Percentiles rank a stretch among this genome's conserved stretches.
These are phyloP conservation scores for Motacilla alba DNA, from an alignment of 2,113 vertebrate species.

Conservation along the genomic window DNA sequence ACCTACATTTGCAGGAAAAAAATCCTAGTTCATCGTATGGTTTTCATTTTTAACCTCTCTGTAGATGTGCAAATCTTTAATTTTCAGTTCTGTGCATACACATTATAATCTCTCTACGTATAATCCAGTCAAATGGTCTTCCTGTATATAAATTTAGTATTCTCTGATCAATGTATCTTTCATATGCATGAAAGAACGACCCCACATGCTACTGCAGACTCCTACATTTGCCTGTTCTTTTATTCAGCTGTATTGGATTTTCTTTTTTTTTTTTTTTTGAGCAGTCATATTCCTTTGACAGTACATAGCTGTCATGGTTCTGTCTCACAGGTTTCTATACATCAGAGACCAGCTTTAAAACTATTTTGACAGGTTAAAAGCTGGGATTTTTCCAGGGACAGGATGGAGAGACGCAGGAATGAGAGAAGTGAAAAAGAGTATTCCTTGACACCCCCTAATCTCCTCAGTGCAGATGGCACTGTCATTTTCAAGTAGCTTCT, in stretches of 20 bases:
- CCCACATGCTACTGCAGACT: not conserved
- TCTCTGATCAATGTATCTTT: not conserved
- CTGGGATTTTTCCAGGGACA: slow-evolving; percentile 50
- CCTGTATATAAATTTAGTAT: not conserved
- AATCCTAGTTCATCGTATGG: not conserved
- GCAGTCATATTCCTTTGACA: not conserved
- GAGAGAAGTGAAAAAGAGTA: slow-evolving; percentile 29
- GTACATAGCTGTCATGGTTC: not conserved
- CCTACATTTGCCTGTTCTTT: not conserved
- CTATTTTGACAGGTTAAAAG: slow-evolving; percentile 50
- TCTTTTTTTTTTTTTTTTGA: not conserved
- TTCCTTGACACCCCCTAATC: slow-evolving; percentile 58
- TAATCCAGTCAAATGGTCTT: not conserved
- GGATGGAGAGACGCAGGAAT: slow-evolving; percentile 18
- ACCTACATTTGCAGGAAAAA: not conserved
- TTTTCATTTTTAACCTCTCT: not conserved
- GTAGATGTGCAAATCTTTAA: not conserved
- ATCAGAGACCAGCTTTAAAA: slow-evolving; percentile 37
- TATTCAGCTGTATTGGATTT: not conserved
- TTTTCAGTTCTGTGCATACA: not conserved
- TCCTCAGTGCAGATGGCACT: slow-evolving; percentile 42
- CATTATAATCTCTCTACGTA: not conserved
- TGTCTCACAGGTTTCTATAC: slow-evolving; percentile 46
- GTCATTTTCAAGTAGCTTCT: slow-evolving; percentile 48
- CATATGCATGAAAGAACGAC: not conserved